Evolutionary conservation across 2,797 vertebrate genomes (phyloP).

Genomic region (Pseudomugil gertrudae): DNA sequence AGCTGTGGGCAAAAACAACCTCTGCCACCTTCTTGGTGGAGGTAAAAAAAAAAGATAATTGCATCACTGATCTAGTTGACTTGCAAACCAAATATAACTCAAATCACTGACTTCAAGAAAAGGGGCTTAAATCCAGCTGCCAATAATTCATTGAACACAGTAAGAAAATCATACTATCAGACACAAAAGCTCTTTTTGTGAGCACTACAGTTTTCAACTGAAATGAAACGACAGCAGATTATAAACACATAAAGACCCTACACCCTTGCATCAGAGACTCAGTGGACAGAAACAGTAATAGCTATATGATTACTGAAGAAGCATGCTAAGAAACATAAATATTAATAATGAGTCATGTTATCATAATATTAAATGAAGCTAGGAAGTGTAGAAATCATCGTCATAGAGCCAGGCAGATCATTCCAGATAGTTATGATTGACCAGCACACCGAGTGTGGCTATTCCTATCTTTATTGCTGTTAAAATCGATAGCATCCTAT

Average conservation of each 20-base stretch:
- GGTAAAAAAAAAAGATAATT: not conserved
- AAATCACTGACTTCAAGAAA: not conserved
- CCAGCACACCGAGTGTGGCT: too few species aligned
- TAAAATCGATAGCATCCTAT: not conserved
- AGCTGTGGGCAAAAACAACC: too few species aligned
- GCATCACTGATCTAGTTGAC: not conserved
- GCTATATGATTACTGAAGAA: too few species aligned
- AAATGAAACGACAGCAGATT: not conserved
- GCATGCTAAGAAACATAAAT: too few species aligned
- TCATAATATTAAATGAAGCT: not conserved
- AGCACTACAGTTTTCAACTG: not conserved
- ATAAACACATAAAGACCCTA: not conserved
- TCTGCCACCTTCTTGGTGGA: too few species aligned
- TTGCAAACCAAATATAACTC: not conserved
- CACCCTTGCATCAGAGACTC: not conserved
- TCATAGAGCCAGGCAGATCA: not conserved
- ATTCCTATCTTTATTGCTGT: not conserved
- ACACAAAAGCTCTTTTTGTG: not conserved
- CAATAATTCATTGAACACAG: not conserved
- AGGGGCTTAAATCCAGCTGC: too few species aligned
- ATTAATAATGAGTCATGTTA: not conserved
- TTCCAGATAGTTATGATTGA: not conserved
- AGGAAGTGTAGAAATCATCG: not conserved
- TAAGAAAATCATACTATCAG: not conserved
- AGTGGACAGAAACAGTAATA: not conserved